Conservation (phyloP, 1,140 invertebrate genomes). For the Trachelipus rathkii region DNA sequence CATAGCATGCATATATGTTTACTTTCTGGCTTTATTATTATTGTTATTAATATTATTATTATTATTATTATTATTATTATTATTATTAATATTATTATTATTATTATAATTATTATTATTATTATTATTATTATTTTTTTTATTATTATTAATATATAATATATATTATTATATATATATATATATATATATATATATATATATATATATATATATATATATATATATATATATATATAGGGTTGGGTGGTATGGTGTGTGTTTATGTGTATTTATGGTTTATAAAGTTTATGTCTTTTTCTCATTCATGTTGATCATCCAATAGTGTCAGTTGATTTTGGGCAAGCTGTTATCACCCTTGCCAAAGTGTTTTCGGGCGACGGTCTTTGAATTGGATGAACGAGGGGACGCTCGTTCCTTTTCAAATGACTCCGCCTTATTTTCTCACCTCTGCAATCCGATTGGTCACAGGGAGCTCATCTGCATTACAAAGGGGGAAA, state of each 20-base stretch:
- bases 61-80: too few species aligned
- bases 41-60: too few species aligned
- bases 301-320: background rate
- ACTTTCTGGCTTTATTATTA: too few species aligned
- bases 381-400: background rate
- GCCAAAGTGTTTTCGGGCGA: slow-evolving; percentile 5
- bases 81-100: too few species aligned
- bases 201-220: background rate
- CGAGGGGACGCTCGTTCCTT: background rate
- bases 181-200: background rate
- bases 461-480: slow-evolving; percentile 3
- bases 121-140: too few species aligned
- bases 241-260: background rate
- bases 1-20: too few species aligned
- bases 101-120: too few species aligned
- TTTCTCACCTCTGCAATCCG: slow-evolving; percentile 3
- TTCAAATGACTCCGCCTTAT: background rate
- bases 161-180: background rate
- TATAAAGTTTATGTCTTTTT: background rate
- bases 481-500: slow-evolving; percentile 11
- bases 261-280: background rate
- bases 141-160: background rate
- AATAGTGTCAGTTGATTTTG: slow-evolving; percentile 7
- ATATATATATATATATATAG: background rate
- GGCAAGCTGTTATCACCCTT: slow-evolving; percentile 6